Percentiles rank a stretch among this genome's conserved stretches.
Evolutionary conservation across 2,113 vertebrate genomes (phyloP).

Genomic region (Ctenomys sociabilis): DNA sequence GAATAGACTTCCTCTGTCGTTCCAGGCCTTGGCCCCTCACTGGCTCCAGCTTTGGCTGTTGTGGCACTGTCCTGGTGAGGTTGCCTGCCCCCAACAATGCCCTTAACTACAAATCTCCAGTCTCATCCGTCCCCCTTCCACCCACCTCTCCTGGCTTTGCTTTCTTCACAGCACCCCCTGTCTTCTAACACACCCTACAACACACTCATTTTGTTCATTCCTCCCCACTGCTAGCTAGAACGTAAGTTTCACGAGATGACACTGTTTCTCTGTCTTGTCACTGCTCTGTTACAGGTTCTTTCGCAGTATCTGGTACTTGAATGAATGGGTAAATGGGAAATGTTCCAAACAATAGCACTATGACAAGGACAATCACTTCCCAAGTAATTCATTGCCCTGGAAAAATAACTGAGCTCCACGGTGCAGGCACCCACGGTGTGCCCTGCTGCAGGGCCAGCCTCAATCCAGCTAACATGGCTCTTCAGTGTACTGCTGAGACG

Average conservation of each 20-base stretch:
- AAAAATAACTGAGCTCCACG: not conserved
- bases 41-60: not conserved
- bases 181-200: not conserved
- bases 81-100: not conserved
- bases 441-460: not conserved
- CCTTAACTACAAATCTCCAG: not conserved
- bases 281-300: not conserved
- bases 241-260: not conserved
- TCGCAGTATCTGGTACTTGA: not conserved
- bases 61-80: too few species aligned
- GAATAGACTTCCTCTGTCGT: not conserved
- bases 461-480: not conserved
- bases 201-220: not conserved
- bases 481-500: not conserved
- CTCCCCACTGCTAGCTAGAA: not conserved
- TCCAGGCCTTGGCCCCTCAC: not conserved
- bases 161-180: not conserved
- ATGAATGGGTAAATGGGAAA: not conserved
- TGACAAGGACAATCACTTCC: not conserved
- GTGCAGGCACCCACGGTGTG: not conserved
- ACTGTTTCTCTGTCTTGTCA: not conserved
- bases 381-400: not conserved
- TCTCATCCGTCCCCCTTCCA: too few species aligned
- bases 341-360: not conserved
- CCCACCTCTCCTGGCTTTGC: not conserved